Conservation (phyloP, 2,888 invertebrate species). For the Bellardia pandia region DNA sequence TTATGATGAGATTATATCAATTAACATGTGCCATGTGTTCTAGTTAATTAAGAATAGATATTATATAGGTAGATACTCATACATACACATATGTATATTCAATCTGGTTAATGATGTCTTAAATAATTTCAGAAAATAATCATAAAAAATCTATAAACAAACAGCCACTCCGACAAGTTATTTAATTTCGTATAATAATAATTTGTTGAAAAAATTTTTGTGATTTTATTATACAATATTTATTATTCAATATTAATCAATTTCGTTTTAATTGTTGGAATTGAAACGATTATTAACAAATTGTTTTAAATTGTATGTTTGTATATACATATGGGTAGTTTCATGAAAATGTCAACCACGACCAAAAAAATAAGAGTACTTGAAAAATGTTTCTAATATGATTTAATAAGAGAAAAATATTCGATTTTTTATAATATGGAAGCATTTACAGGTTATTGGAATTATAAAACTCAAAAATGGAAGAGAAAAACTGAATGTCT, state of each 20-base stretch:
- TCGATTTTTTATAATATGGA: too few species aligned
- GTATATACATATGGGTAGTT: too few species aligned
- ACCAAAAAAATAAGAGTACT: too few species aligned
- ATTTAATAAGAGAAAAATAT: too few species aligned
- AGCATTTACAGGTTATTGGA: too few species aligned
- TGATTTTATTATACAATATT: conserved; percentile 19
- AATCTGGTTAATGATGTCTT: conserved; percentile 41
- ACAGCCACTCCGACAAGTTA: conserved; percentile 5
- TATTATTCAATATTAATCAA: conserved; percentile 33
- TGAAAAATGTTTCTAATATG: too few species aligned
- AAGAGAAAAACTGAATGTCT: too few species aligned
- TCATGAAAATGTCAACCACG: too few species aligned
- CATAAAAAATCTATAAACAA: conserved; percentile 27
- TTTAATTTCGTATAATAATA: conserved; percentile 16
- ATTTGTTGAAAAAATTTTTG: conserved; percentile 41
- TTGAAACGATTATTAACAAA: conserved; percentile 25
- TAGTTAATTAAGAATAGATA: conserved; percentile 27
- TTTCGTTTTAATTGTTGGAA: conserved; percentile 32
- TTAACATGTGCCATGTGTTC: conserved; percentile 41
- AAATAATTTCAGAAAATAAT: conserved; percentile 4
- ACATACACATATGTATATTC: not conserved
- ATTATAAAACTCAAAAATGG: too few species aligned
- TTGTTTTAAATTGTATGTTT: not conserved
- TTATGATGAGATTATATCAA: conserved; percentile 46
- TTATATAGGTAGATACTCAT: not conserved